Evolutionary conservation across 2,797 vertebrate species (phyloP), one percentile per base, ranked within the genome.

Genomic region (Urophycis tenuis): DNA sequence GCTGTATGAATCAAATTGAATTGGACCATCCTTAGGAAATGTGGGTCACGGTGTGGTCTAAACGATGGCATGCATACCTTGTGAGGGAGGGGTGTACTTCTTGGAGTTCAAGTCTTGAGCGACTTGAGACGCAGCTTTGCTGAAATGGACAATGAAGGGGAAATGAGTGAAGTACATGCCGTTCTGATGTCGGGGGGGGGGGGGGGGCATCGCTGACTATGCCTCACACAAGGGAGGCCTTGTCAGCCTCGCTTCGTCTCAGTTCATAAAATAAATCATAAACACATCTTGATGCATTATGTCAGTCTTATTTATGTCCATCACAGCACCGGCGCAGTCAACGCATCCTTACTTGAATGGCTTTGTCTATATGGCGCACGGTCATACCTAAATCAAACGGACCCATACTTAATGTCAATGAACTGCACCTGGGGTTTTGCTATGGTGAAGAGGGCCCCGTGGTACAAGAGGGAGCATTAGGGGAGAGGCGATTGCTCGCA

Each of bases 21-120:
- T n/a, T n/a, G n/a, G n/a, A n/a, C n/a, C n/a, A n/a, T 8, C 31
- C 11, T 75, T 12, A 30, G 70, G 7, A 39, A 45, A 29, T 95
- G 19, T 72, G 67, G 76, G 25, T 75, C 4, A 53, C 0, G 25
- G 25, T 29, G 9, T 4, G 10, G 60, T 72, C 36, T 39, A 3
- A 4, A 67, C 41, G 10, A 14, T 29, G 36, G 53, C 33, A 33
- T 74, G 91, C 95, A 93, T 88, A 97, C 97, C 96, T 94, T 96
- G 96, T 80, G 95, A 96, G 76, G 96, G 95, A 84, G 97, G 97
- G 33, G 96, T 96, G 0, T 95, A 96, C 92, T 97, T 98, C 93
- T 97, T 96, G 87, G 96, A 93, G 86, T 97, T 96, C 88, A 97
- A 90, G 87, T 98, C 96, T 94, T 96, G 93, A 92, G 95, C 91